These are phyloP conservation scores for Phengaris arion DNA, from an alignment of 2,888 invertebrate species.

Conservation along the genomic window DNA sequence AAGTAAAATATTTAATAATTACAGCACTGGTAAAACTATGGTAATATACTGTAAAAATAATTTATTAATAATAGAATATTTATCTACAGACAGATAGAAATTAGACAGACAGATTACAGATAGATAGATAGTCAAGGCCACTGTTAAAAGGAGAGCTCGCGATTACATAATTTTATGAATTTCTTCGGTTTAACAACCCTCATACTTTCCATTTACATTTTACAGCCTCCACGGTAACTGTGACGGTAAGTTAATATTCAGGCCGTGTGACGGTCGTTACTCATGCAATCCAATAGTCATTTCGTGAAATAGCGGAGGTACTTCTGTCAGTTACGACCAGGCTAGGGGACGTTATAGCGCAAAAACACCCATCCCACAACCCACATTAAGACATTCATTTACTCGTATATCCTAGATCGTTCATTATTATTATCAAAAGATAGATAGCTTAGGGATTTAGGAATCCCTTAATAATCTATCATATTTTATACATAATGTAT, in stretches of 20 bases:
- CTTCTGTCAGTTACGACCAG: conserved; percentile 4
- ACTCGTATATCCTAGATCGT: background rate
- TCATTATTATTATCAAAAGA: background rate
- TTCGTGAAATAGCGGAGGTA: conserved; percentile 1
- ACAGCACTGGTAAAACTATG: no score
- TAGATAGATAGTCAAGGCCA: background rate
- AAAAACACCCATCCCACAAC: background rate
- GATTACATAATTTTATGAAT: conserved; percentile 5
- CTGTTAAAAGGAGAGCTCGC: background rate
- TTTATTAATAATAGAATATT: no score
- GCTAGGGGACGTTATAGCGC: background rate
- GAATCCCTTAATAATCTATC: no score
- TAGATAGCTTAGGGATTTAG: no score
- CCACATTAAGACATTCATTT: conserved; percentile 4
- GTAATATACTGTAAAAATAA: no score
- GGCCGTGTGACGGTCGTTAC: conserved; percentile 16
- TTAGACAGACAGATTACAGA: no score
- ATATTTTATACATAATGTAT: no score
- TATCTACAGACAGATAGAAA: no score
- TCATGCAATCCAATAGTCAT: conserved; percentile 17
- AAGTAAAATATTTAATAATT: no score
- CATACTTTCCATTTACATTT: background rate
- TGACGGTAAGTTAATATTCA: conserved; percentile 19
- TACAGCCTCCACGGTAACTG: background rate
- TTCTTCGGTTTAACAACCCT: background rate